A percentile compares a stretch with the other conserved stretches of the same genome.
Evolutionary conservation across 2,888 invertebrate species (phyloP).

Genomic region (Hydraecia micacea): DNA sequence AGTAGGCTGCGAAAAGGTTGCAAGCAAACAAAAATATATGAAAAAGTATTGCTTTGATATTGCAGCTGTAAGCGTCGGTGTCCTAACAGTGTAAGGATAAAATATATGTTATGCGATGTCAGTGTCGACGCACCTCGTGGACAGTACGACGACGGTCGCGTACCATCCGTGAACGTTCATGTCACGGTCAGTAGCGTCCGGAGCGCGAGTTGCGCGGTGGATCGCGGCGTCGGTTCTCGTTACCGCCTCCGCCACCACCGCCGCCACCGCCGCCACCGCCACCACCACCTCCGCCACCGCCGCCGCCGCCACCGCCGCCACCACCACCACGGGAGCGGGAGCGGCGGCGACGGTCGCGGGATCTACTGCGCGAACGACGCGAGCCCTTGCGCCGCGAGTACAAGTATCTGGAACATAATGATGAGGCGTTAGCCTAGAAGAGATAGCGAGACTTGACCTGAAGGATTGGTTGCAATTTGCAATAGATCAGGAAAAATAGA

Average conservation of each 20-base stretch:
- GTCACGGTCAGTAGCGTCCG: slow-evolving; percentile 86
- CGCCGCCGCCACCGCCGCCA: slow-evolving; percentile 7
- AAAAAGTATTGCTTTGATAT: background rate
- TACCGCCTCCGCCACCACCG: slow-evolving; percentile 44
- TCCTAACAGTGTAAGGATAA: background rate
- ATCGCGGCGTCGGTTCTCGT: slow-evolving; percentile 85
- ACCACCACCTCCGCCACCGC: background rate
- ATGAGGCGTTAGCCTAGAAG: background rate
- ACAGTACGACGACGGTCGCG: slow-evolving; percentile 4
- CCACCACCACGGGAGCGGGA: slow-evolving; percentile 88
- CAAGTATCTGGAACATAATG: slow-evolving; percentile 89
- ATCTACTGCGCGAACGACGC: slow-evolving; percentile 81
- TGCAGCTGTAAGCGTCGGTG: background rate
- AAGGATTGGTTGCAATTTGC: background rate
- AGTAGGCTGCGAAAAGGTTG: background rate
- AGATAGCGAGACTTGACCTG: background rate
- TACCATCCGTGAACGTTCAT: background rate
- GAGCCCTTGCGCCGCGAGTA: slow-evolving; percentile 92
- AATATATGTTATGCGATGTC: slow-evolving; percentile 11
- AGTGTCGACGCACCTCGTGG: slow-evolving; percentile 25
- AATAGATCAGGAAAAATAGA: background rate
- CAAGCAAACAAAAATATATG: background rate
- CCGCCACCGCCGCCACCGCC: slow-evolving; percentile 20
- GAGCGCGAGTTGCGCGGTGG: slow-evolving; percentile 89
- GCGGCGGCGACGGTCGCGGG: slow-evolving; percentile 90